Conservation (phyloP, 2,888 invertebrate genomes). For the Catocala fraxini region DNA sequence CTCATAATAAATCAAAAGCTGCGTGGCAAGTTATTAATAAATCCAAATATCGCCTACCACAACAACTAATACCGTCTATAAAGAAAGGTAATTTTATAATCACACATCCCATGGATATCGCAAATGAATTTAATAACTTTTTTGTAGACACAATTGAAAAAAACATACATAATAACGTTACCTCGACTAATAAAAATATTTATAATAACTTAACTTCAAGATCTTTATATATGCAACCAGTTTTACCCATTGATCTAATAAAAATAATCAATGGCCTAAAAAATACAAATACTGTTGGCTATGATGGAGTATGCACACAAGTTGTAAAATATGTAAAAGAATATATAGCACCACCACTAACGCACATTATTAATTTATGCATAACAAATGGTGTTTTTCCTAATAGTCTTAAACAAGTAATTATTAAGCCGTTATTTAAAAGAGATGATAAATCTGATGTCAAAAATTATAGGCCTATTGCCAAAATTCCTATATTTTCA, state of each 20-base stretch:
- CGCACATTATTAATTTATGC: too few relatives aligned
- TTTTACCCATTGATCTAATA: not conserved
- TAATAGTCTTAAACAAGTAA: too few relatives aligned
- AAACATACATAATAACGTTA: not conserved
- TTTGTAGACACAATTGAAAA: conserved; percentile 7
- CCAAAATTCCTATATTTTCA: too few relatives aligned
- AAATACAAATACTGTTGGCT: conserved; percentile 2
- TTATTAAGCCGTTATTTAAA: too few relatives aligned
- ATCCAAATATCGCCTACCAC: not conserved
- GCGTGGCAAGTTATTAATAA: conserved; percentile 1
- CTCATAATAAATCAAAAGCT: not conserved
- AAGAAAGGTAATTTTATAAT: not conserved
- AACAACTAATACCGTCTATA: not conserved
- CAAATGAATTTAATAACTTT: conserved; percentile 7
- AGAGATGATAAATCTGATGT: too few relatives aligned
- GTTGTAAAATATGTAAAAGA: not conserved
- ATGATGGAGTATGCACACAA: not conserved
- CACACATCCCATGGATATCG: conserved; percentile 4
- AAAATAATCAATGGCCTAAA: conserved; percentile 2
- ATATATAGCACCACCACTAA: too few relatives aligned
- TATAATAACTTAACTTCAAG: not conserved
- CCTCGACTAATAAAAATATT: not conserved
- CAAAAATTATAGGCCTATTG: too few relatives aligned
- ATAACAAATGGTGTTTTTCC: too few relatives aligned
- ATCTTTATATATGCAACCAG: conserved; percentile 6